Conservation (phyloP, 2,113 vertebrate genomes). For the Candoia aspera region DNA sequence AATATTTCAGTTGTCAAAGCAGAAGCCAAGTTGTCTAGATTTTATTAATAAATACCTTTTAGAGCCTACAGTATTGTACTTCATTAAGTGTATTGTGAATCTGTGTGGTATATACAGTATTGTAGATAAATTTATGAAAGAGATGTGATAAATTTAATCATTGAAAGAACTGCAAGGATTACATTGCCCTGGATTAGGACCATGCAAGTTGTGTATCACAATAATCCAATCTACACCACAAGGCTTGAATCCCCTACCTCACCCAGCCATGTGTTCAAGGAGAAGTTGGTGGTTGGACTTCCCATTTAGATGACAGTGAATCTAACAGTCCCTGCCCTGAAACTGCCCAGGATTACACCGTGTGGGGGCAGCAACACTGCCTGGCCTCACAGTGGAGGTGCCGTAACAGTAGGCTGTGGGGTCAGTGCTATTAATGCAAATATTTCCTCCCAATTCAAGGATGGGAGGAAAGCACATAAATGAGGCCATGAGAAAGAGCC, state of each 20-base stretch:
- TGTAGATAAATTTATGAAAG: neutral
- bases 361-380: neutral
- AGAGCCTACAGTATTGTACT: neutral
- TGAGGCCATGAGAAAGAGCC: neutral
- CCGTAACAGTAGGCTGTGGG: neutral
- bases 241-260: too few relatives aligned
- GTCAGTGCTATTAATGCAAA: neutral
- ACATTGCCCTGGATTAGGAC: neutral
- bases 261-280: neutral
- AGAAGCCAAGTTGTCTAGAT: neutral
- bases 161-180: neutral
- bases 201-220: neutral
- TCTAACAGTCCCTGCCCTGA: neutral
- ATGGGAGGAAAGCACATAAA: neutral
- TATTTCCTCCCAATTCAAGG: neutral
- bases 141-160: constrained; percentile 8
- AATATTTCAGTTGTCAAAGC: constrained; percentile 3
- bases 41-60: neutral
- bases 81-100: neutral
- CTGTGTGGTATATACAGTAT: neutral
- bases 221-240: neutral
- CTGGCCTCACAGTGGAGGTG: neutral
- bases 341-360: neutral
- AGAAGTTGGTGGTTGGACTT: neutral
- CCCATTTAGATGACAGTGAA: neutral